phyloP scores from a whole-genome alignment of 2,113 vertebrate species.

The Dendrocopos noguchii region DNA sequence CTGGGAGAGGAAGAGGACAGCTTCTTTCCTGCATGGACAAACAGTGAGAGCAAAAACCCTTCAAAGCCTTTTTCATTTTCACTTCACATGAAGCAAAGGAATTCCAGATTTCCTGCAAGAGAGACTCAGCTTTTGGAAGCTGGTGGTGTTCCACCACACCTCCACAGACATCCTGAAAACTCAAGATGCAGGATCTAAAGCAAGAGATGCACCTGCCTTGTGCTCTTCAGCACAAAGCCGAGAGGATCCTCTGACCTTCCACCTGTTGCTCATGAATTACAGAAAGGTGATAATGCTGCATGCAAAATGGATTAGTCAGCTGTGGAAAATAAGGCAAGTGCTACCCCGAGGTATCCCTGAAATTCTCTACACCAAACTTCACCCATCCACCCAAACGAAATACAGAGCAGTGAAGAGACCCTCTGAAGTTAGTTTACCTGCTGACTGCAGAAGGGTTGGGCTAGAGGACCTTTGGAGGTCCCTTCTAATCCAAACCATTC shows the following conservation, averaged over 20 bases:
- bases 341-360: neutral
- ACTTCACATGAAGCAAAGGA: neutral
- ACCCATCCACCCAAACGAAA: neutral
- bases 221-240: neutral
- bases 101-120: constrained; percentile 15
- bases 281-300: neutral
- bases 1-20: neutral
- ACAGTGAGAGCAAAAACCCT: neutral
- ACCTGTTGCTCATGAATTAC: neutral
- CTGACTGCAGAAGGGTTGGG: no score
- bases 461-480: no score
- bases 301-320: neutral
- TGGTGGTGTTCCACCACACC: neutral
- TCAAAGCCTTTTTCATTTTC: neutral
- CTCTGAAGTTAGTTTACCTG: neutral
- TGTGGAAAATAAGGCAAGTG: neutral
- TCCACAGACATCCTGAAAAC: neutral
- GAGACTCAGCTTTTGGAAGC: constrained; percentile 2
- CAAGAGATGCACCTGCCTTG: neutral
- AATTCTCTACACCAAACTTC: neutral
- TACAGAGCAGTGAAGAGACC: neutral
- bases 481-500: no score
- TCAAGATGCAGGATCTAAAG: neutral
- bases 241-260: neutral
- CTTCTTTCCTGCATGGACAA: neutral